Conservation (phyloP, 92 coral and sea anemone species). For the Palythoa grandis region DNA sequence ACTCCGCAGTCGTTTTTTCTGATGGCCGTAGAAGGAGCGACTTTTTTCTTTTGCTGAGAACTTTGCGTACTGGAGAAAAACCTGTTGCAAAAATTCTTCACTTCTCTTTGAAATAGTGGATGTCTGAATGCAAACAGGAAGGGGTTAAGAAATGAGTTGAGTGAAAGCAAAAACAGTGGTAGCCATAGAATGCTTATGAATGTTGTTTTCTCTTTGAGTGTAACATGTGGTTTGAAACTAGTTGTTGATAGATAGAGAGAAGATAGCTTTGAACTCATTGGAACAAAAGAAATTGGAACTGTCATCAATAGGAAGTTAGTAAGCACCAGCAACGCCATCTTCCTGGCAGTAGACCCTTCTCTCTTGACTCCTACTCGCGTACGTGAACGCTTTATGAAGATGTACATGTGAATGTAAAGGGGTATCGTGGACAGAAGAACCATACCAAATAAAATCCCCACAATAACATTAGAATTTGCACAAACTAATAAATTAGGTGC, state of each 20-base stretch:
- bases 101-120: slow-evolving; percentile 9
- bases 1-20: background rate
- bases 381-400: slow-evolving; percentile 4
- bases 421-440: slow-evolving; percentile 29
- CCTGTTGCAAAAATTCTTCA: background rate
- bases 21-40: background rate
- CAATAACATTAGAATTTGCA: background rate
- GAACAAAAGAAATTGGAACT: slow-evolving; percentile 26
- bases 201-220: background rate
- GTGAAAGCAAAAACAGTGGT: slow-evolving; percentile 20
- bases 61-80: background rate
- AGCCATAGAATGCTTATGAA: slow-evolving; percentile 20
- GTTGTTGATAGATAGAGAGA: background rate
- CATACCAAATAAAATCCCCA: background rate
- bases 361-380: slow-evolving; percentile 18
- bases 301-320: slow-evolving; percentile 25
- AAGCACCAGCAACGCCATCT: slow-evolving; percentile 25
- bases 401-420: slow-evolving; percentile 13
- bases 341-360: slow-evolving; percentile 13
- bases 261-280: slow-evolving; percentile 13
- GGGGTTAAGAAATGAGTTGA: slow-evolving; percentile 33
- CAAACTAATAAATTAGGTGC: background rate
- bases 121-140: slow-evolving; percentile 22
- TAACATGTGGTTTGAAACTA: background rate
- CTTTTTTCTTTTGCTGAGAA: background rate